Evolutionary conservation across 2,797 vertebrate species (phyloP).

Genomic region (Neoniphon sammara): DNA sequence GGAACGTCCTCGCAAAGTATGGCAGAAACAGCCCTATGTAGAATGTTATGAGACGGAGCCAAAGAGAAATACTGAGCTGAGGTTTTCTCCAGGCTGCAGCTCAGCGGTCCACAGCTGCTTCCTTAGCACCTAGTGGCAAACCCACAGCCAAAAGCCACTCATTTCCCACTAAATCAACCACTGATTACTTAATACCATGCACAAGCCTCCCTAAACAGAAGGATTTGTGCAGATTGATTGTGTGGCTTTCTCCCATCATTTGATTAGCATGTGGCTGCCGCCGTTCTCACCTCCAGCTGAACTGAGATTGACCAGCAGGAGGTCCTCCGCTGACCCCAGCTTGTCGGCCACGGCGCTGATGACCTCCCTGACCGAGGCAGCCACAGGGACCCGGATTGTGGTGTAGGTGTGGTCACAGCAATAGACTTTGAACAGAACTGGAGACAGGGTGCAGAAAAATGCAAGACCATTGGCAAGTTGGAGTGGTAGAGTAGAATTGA

Average conservation of each 20-base stretch:
- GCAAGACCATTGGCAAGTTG: slow-evolving; percentile 16
- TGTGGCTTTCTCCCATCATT: slow-evolving; percentile 17
- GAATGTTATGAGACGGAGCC: slow-evolving; percentile 54
- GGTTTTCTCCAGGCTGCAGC: slow-evolving; percentile 27
- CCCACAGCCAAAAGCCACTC: slow-evolving; percentile 22
- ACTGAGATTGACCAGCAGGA: slow-evolving; percentile 93
- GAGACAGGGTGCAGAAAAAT: slow-evolving; percentile 46
- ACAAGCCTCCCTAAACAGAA: slow-evolving; percentile 22
- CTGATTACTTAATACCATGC: slow-evolving; percentile 24
- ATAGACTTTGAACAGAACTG: slow-evolving; percentile 98
- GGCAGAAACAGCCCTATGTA: slow-evolving; percentile 32
- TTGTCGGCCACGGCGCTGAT: slow-evolving; percentile 92
- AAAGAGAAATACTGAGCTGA: slow-evolving; percentile 29
- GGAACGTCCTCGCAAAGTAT: slow-evolving; percentile 28
- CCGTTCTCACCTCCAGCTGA: slow-evolving; percentile 92
- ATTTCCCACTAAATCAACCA: slow-evolving; percentile 41
- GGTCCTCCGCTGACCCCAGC: slow-evolving; percentile 92
- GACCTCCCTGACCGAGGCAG: slow-evolving; percentile 92
- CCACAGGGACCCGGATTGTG: slow-evolving; percentile 92
- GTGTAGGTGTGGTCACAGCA: slow-evolving; percentile 97
- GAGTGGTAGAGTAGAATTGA: neutral
- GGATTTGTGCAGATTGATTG: slow-evolving; percentile 1
- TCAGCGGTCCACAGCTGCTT: neutral
- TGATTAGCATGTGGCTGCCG: slow-evolving; percentile 58
- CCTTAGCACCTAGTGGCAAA: slow-evolving; percentile 14